Evolutionary conservation across 2,113 vertebrate species (phyloP).

Genomic region (Upupa epops): DNA sequence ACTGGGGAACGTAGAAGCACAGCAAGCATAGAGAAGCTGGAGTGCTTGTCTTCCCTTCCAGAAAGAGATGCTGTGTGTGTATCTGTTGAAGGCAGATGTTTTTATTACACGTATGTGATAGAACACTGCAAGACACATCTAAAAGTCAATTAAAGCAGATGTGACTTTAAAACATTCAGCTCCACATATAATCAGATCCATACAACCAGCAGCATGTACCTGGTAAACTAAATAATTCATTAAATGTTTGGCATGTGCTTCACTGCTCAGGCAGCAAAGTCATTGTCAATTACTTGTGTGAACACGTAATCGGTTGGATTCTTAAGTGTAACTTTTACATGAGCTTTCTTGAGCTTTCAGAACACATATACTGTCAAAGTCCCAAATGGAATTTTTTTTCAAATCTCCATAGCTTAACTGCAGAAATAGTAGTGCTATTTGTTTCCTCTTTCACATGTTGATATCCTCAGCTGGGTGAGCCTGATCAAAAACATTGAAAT

Average conservation of each 20-base stretch:
- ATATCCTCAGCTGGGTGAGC: neutral
- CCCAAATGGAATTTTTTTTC: neutral
- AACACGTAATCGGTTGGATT: neutral
- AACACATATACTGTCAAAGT: neutral
- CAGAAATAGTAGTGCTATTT: neutral
- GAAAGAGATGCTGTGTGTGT: accelerated
- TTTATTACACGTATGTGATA: neutral
- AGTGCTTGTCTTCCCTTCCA: neutral
- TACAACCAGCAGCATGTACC: neutral
- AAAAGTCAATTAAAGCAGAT: neutral
- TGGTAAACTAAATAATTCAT: neutral
- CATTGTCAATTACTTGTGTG: neutral
- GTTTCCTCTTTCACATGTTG: neutral
- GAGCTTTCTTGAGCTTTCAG: neutral
- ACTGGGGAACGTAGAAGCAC: neutral
- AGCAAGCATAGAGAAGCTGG: neutral
- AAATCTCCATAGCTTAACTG: neutral
- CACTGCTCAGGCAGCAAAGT: neutral
- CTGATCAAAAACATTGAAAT: neutral
- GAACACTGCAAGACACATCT: neutral
- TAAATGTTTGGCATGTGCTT: neutral
- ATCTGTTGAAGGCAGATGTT: neutral
- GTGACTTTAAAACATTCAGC: neutral
- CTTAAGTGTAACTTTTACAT: neutral
- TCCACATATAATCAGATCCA: neutral